Evolutionary conservation across 2,888 invertebrate species (phyloP).

Genomic region (Argynnis bischoffii): DNA sequence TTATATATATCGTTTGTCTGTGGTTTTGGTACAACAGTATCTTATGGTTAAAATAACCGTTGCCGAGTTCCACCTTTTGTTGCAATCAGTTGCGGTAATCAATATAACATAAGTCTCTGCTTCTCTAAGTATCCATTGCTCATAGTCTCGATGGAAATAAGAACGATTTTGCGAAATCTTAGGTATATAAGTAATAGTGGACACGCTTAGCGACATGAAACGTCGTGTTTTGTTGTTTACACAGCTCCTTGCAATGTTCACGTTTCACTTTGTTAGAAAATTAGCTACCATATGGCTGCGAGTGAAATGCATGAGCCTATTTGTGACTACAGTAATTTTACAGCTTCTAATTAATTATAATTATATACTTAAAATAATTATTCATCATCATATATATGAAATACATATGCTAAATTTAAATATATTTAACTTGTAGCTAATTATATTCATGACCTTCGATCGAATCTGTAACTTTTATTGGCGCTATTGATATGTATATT

Average conservation of each 20-base stretch:
- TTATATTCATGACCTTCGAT: no score
- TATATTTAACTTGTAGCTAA: no score
- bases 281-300: conserved; percentile 26
- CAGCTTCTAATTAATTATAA: no score
- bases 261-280: conserved; percentile 41
- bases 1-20: neutral
- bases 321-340: neutral
- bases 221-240: conserved; percentile 54
- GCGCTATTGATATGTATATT: no score
- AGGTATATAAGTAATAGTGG: conserved; percentile 41
- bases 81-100: conserved; percentile 54
- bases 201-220: conserved; percentile 50
- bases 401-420: no score
- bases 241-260: conserved; percentile 46
- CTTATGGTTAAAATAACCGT: conserved; percentile 66
- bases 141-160: conserved; percentile 33
- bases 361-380: no score
- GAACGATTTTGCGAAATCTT: conserved; percentile 32
- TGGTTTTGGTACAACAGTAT: conserved; percentile 9
- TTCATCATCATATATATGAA: no score
- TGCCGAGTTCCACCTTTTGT: conserved; percentile 62
- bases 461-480: no score
- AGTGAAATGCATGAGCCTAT: neutral
- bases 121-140: conserved; percentile 8
- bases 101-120: conserved; percentile 26